Evolutionary conservation across 2,113 vertebrate species (phyloP).

Genomic region (Silurus meridionalis): DNA sequence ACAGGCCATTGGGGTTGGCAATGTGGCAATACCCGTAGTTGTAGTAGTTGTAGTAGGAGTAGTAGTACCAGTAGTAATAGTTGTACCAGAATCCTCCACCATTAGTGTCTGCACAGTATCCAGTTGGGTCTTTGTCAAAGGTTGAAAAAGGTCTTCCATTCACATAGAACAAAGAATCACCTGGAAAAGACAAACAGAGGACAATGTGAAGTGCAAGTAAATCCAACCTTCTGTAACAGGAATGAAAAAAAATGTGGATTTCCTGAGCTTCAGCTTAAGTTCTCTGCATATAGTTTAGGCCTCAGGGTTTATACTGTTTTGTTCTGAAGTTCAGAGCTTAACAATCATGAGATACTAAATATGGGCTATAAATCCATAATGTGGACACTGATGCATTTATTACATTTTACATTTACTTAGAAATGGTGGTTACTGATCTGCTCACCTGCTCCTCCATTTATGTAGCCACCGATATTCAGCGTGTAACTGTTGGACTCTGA

Average conservation of each 20-base stretch:
- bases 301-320: no score
- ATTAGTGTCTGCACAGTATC: not conserved
- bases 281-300: no score
- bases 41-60: no score
- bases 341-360: no score
- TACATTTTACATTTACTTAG: no score
- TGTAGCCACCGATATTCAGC: constrained; percentile 66
- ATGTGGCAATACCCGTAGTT: constrained; percentile 60
- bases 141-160: constrained; percentile 5
- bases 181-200: not conserved
- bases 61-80: not conserved
- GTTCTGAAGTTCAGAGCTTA: no score
- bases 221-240: not conserved
- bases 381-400: no score
- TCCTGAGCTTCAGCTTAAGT: no score
- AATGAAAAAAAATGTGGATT: no score
- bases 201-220: not conserved
- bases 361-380: no score
- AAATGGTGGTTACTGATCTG: not conserved
- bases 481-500: constrained; percentile 68
- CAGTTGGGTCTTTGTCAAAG: not conserved
- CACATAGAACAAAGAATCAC: constrained; percentile 27
- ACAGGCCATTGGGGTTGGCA: constrained; percentile 71
- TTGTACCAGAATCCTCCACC: constrained; percentile 63
- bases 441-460: constrained; percentile 75